Base-by-base conservation (phyloP, 2,888 invertebrate genomes). In the Scaeva pyrastri region DNA sequence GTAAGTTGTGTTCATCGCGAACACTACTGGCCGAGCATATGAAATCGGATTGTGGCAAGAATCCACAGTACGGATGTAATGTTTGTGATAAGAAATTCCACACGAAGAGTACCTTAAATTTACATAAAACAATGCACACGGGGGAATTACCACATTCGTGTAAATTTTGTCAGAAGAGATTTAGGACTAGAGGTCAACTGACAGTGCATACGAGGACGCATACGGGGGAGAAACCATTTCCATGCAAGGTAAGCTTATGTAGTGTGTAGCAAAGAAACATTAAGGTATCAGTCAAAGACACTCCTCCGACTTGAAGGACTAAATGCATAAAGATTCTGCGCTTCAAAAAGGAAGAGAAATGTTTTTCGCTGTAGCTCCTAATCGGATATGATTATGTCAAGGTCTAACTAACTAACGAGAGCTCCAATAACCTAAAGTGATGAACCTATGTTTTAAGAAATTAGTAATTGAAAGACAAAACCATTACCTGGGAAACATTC, bases 131-230 rank as follows among this genome's bases (percentile, higher is more conserved):
- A 21, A 91, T 91, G 75, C 91, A 91, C 66, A 91, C 91, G 0
- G 91, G 92, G 0, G 91, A 89, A 43, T 56, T 91, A 88, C 92
- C 91, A 3, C 89, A 91, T 64, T 88, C 91, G 82, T 91, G 91
- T 56, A 83, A 79, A 14, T 91, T 88, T 87, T 91, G 91, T 71
- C 91, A 91, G 7, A 91, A 92, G 76, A 90, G 90, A 7, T 92
- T 91, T 64, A 90, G 91, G 0, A 91, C 91, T 0, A 89, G 90
- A 23, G 91, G 92, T 3, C 91, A 91, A 64, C 90, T 91, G 11
- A 91, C 90, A 0, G 91, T 91, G 0, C 91, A 91, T 82, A 90
- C 91, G 73, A 89, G 91, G 2, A 90, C 91, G 2, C 91, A 91
- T 76, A 91, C 91, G 0, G 92, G 92, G 10, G 91, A 91, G 36